Evolutionary conservation across 2,113 vertebrate species (phyloP), one percentile per base, ranked within the genome.

Genomic region (Empidonax traillii): DNA sequence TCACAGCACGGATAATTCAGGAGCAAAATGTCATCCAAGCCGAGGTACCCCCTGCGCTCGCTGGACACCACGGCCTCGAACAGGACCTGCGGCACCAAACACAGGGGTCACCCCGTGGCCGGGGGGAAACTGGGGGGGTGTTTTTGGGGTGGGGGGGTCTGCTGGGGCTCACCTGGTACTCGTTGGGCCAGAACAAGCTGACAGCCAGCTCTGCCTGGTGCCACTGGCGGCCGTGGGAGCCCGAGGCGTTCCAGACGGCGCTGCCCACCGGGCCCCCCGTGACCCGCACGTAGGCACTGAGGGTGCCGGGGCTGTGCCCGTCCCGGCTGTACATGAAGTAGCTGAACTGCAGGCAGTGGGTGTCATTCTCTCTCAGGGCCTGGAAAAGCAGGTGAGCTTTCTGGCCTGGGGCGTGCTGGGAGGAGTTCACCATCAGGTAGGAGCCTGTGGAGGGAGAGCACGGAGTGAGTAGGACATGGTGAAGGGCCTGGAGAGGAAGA

Each of bases 261-360:
- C 98, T 98, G 90, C 99, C 99, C 89, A 99, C 93, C 1, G 98
- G 98, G 3, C 99, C 99, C 8, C 99, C 99, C 6, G 98, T 99
- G 91, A 99, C 99, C 6, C 99, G 98, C 19, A 99, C 99, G 1
- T 99, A 99, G 28, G 98, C 98, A 0, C 97, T 98, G 75, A 99
- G 98, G 5, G 98, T 98, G 94, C 99, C 99, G 0, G 99, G 99
- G 95, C 99, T 99, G 98, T 98, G 99, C 35, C 99, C 99, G 0
- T 99, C 99, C 14, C 98, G 97, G 96, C 98, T 99, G 95, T 99
- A 99, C 92, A 99, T 98, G 98, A 99, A 99, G 96, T 99, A 99
- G 97, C 99, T 99, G 98, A 99, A 99, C 97, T 99, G 99, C 51
- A 99, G 98, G 68, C 99, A 99, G 97, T 99, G 99, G 5, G 99